Evolutionary conservation across 2,888 invertebrate genomes (phyloP), one percentile per base, ranked within the genome.

Genomic region (Monopis laevigella): DNA sequence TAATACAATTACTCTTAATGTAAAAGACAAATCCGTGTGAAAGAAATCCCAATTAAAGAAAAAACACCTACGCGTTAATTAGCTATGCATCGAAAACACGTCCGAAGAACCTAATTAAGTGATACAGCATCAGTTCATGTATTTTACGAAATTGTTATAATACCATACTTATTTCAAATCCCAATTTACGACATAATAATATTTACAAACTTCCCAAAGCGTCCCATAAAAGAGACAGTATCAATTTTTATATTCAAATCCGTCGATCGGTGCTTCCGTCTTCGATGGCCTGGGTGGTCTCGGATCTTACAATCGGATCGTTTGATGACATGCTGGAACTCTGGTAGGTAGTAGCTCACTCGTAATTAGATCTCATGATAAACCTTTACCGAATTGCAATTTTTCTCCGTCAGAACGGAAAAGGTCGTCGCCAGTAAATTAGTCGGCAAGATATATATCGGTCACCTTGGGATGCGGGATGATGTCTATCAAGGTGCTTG

Each of bases 391-490:
- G 32, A 32, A 32, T 32, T 32, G 32, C 36, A 11, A 36, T 36
- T 36, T 36, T 36, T 36, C 21, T 21, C 18, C 21, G 36, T 21
- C 36, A 36, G 17, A 36, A 36, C 36, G 36, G 36, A 21, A 36
- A 36, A 36, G 36, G 5, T 5, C 12, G 29, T n/a, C 29, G 29
- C 2, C 32, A 14, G 32, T 17, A 17, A 36, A 36, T 21, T 36
- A 21, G 19, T 12, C 12, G 21, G 16, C 36, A 21, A 36, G 19
- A 36, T 19, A 10, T 19, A 36, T 36, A 19, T 12, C 36, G 21
- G 16, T 12, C 36, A 36, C 36, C 36, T 36, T 36, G 36, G 21
- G 21, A 21, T 21, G 36, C 21, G 21, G 8, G 34, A 34, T 21
- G 36, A 36, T 36, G 21, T 36, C n/a, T 21, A 21, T 36, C 36